Percentiles rank a stretch among this genome's conserved stretches.
Conservation (phyloP, 1,140 invertebrate species). For the Hormaphis cornu region DNA sequence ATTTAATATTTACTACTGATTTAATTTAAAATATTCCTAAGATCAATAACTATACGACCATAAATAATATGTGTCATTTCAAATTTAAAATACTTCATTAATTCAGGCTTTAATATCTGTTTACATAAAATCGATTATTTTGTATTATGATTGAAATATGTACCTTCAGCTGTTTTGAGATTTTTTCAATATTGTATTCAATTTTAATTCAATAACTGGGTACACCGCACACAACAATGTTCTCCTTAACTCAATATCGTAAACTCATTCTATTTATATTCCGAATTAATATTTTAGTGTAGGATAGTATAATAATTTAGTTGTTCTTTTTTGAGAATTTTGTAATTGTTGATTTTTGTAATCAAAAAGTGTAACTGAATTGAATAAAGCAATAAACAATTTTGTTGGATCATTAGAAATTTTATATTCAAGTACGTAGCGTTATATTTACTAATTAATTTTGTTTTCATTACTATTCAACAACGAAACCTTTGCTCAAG, state of each 20-base stretch:
- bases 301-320: background rate
- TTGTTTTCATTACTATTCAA: background rate
- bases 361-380: background rate
- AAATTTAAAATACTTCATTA: background rate
- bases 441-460: background rate
- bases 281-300: background rate
- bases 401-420: background rate
- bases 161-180: too few species aligned
- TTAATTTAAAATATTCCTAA: background rate
- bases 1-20: background rate
- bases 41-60: background rate
- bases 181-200: too few species aligned
- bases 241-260: too few species aligned
- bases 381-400: background rate
- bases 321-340: background rate
- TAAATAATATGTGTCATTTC: background rate
- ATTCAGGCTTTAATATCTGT: too few species aligned
- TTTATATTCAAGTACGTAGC: background rate
- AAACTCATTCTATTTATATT: background rate
- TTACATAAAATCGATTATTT: too few species aligned
- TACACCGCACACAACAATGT: too few species aligned
- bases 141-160: too few species aligned
- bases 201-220: too few species aligned
- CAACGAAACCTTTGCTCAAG: slow-evolving; percentile 18
- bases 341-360: background rate